A percentile compares a stretch with the other conserved stretches of the same genome.
Conservation (phyloP, 1,140 invertebrate species). For the Eurosta solidaginis region DNA sequence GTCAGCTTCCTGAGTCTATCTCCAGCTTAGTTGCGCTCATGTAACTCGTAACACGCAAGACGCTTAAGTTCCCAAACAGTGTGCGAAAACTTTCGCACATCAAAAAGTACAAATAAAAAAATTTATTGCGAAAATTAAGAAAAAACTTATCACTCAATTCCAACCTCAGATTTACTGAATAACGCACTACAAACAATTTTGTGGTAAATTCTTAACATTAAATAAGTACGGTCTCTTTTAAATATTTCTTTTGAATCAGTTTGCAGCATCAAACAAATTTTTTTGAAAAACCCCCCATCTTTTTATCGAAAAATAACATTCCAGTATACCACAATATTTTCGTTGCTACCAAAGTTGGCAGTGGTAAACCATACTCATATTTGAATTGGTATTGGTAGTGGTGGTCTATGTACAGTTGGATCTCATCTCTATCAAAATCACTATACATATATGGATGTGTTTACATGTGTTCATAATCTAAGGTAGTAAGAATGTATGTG, state of each 20-base stretch:
- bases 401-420: background rate
- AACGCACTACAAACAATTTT: background rate
- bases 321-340: background rate
- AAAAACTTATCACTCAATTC: background rate
- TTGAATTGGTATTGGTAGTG: constrained; percentile 4
- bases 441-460: background rate
- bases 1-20: no score
- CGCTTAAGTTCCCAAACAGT: no score
- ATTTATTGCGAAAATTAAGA: background rate
- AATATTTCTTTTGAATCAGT: background rate
- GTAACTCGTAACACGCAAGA: no score
- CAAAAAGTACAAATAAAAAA: no score
- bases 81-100: no score
- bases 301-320: no score
- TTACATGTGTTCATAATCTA: background rate
- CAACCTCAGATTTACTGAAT: constrained; percentile 24
- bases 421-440: background rate
- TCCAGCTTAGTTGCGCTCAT: no score
- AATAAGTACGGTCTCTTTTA: no score
- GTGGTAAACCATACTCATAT: constrained; percentile 9
- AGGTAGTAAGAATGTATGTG: no score
- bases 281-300: no score
- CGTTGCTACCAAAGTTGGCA: background rate
- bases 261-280: background rate
- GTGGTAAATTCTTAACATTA: no score